Conservation (phyloP, 1,140 invertebrate genomes). For the Penaeus chinensis region DNA sequence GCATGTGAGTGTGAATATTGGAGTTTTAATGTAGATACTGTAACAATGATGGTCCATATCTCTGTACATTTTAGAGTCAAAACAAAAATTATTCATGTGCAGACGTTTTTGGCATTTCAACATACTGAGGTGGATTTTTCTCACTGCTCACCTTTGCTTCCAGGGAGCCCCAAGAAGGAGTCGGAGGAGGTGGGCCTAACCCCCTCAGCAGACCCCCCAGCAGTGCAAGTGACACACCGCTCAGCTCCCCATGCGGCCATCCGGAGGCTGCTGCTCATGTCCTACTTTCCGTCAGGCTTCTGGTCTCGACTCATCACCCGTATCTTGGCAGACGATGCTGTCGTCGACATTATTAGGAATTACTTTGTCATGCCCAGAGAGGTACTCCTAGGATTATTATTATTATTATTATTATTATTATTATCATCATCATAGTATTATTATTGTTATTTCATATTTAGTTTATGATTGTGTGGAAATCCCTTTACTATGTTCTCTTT, state of each 20-base stretch:
- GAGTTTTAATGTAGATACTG: too few species aligned
- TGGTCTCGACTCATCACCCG: slow-evolving; percentile 95
- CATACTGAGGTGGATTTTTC: not conserved
- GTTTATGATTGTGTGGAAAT: too few species aligned
- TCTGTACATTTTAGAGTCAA: too few species aligned
- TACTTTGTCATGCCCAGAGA: slow-evolving; percentile 77
- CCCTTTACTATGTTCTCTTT: too few species aligned
- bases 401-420: not conserved
- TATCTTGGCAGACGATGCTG: slow-evolving; percentile 88
- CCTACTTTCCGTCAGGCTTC: slow-evolving; percentile 97
- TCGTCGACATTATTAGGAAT: slow-evolving; percentile 82
- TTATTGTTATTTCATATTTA: too few species aligned
- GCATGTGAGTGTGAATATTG: too few species aligned
- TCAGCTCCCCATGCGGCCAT: slow-evolving; percentile 65
- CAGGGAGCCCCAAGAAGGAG: slow-evolving; percentile 62
- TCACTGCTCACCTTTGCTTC: not conserved
- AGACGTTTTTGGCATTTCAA: too few species aligned
- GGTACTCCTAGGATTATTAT: slow-evolving; percentile 66
- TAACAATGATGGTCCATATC: too few species aligned
- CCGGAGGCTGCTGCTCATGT: slow-evolving; percentile 83
- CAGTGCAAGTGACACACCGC: slow-evolving; percentile 64
- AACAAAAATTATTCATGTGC: too few species aligned
- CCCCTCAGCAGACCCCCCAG: slow-evolving; percentile 13
- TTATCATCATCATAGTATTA: not conserved
- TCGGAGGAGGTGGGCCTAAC: slow-evolving; percentile 30